These are phyloP conservation scores for Geotrypetes seraphini DNA, from an alignment of 2,797 vertebrate species.

Conservation along the genomic window DNA sequence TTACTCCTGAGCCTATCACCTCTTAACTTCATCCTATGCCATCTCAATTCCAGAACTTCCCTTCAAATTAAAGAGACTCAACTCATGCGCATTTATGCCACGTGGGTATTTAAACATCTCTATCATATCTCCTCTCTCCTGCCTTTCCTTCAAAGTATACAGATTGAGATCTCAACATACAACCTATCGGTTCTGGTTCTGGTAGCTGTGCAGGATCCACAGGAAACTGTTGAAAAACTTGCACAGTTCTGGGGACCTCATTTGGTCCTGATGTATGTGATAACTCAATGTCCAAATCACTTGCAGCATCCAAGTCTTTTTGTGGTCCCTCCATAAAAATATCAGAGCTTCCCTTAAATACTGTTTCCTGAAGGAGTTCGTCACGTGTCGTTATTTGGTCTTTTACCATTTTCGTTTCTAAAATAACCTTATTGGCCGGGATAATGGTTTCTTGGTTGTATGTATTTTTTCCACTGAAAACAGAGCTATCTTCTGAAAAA, in stretches of 20 bases:
- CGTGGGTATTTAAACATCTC: too few species aligned
- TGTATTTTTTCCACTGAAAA: constrained; percentile 44
- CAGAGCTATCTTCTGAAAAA: constrained; percentile 45
- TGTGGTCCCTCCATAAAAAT: constrained; percentile 38
- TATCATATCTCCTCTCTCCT: too few species aligned
- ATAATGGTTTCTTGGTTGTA: constrained; percentile 49
- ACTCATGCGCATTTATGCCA: too few species aligned
- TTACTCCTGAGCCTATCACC: too few species aligned
- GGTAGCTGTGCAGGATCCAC: constrained; percentile 11
- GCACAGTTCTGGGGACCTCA: neutral
- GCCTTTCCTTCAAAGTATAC: too few species aligned
- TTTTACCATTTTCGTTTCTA: constrained; percentile 32
- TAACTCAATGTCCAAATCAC: constrained; percentile 23
- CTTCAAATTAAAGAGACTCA: too few species aligned
- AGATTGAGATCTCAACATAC: too few species aligned
- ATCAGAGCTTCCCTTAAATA: constrained; percentile 51
- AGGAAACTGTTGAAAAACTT: constrained; percentile 19
- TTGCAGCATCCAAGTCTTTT: constrained; percentile 26
- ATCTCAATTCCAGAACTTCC: too few species aligned
- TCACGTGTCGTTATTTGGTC: constrained; percentile 37
- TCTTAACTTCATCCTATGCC: too few species aligned
- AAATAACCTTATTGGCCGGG: constrained; percentile 40
- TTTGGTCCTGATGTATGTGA: constrained; percentile 12
- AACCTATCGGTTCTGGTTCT: constrained; percentile 16
- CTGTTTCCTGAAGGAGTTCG: constrained; percentile 45